A percentile compares a stretch with the other conserved stretches of the same genome.
Conservation (phyloP, 2,113 vertebrate genomes). For the Phaethon lepturus region DNA sequence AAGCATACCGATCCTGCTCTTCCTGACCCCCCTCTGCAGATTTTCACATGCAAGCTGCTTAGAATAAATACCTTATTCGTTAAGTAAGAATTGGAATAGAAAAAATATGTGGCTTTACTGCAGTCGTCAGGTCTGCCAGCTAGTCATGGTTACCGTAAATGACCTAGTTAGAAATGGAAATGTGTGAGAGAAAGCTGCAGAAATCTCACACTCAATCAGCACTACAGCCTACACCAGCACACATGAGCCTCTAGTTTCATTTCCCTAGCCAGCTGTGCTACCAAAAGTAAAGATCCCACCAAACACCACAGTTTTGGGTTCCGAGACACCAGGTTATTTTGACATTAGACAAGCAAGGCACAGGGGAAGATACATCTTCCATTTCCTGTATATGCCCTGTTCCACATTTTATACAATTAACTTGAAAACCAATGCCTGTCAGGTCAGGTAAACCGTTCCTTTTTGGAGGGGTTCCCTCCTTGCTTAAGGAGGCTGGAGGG, state of each 20-base stretch:
- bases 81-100: background rate
- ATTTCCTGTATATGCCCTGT: background rate
- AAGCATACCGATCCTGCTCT: background rate
- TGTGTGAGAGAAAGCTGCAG: background rate
- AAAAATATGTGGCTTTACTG: background rate
- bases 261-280: background rate
- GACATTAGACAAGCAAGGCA: background rate
- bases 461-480: background rate
- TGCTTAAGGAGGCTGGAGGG: background rate
- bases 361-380: background rate
- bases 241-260: background rate
- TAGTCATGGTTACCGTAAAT: background rate
- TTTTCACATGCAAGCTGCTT: background rate
- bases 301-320: fast-evolving
- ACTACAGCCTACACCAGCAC: background rate
- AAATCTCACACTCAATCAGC: background rate
- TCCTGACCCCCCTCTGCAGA: background rate
- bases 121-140: background rate
- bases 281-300: background rate
- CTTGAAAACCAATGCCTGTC: background rate
- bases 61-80: background rate
- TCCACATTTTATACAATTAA: background rate
- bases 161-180: conserved; percentile 18
- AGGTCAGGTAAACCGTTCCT: background rate
- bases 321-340: background rate